Evolutionary conservation across 2,888 invertebrate genomes (phyloP), one percentile per base, ranked within the genome.

Genomic region (Rhamnusium bicolor): DNA sequence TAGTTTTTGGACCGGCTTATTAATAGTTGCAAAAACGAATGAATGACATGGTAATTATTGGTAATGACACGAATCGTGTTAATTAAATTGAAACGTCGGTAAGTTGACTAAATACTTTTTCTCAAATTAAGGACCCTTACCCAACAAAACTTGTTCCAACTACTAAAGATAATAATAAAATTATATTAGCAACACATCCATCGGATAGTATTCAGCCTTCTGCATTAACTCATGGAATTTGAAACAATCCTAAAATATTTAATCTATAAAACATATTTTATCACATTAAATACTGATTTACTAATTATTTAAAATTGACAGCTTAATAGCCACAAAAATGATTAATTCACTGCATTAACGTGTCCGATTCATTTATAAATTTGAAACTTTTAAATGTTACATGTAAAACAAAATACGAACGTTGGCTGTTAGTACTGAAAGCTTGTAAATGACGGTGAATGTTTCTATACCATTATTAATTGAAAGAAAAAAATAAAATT

Each of bases 281-380:
- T 40, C 40, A 40, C n/a, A n/a, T 4, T 1, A 21, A 47, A 21
- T 46, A 46, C 47, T 8, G 61, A 61, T 61, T 47, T 61, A 21
- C 47, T 61, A 61, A 61, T 61, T 61, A 61, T 46, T 46, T 18
- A 19, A 40, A 18, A 61, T 47, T 46, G 61, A 61, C 61, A 46
- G 61, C 61, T 61, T 40, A 61, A 61, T 61, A 40, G 40, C 21
- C n/a, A 18, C 21, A 21, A 21, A 61, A 46, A 61, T 61, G 61
- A 61, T 61, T 61, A 61, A 61, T 61, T 61, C 40, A 46, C 58
- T 19, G 21, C 61, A 61, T 47, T 61, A 61, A 40, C 46, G 21
- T 46, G 19, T 61, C 12, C 40, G 46, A 21, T n/a, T 47, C 61
- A 61, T 61, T 61, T 40, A 61, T 61, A 61, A 61, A 46, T 61